phyloP scores from a whole-genome alignment of 2,113 vertebrate species.

The Murina feae region DNA sequence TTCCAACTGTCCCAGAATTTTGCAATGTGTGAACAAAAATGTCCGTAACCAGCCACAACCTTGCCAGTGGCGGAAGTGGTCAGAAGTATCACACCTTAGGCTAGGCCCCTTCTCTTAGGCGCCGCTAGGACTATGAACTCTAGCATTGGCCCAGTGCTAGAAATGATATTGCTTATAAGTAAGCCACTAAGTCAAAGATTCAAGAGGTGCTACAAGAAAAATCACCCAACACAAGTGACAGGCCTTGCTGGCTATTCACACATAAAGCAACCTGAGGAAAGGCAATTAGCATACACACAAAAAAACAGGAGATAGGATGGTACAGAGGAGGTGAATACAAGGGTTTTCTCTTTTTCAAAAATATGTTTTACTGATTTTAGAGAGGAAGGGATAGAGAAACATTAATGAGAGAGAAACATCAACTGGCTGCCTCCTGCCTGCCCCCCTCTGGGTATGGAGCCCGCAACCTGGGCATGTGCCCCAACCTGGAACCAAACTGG shows the following conservation, averaged over 20 bases:
- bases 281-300: not conserved
- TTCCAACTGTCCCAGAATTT: not conserved
- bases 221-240: not conserved
- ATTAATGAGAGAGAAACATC: too few species aligned
- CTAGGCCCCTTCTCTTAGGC: not conserved
- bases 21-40: not conserved
- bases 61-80: not conserved
- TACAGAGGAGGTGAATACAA: not conserved
- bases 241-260: not conserved
- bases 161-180: not conserved
- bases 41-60: not conserved
- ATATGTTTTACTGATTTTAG: not conserved
- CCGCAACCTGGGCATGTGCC: not conserved
- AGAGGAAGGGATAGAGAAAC: not conserved
- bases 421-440: not conserved
- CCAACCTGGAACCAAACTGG: not conserved
- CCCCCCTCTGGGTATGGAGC: too few species aligned
- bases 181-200: slow-evolving; percentile 20
- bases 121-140: not conserved
- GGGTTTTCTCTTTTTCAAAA: not conserved
- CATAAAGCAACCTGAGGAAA: not conserved
- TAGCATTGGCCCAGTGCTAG: not conserved
- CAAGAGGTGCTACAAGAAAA: not conserved
- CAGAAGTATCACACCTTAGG: not conserved
- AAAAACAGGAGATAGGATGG: not conserved